Percentiles rank a stretch among this genome's conserved stretches.
Evolutionary conservation across 2,888 invertebrate species (phyloP).

Genomic region (Himalopsyche tibetana): DNA sequence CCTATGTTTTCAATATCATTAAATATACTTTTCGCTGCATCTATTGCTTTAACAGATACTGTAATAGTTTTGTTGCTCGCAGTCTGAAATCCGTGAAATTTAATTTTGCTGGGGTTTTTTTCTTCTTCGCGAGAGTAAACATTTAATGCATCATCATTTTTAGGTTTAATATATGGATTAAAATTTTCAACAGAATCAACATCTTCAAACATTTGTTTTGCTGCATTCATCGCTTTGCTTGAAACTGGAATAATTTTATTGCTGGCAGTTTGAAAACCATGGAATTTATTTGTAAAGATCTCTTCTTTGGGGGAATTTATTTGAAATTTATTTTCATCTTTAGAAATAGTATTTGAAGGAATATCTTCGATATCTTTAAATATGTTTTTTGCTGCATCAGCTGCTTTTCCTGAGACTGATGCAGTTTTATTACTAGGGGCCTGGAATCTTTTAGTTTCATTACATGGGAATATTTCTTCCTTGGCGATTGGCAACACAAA

Average conservation of each 20-base stretch:
- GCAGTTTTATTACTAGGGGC: constrained; percentile 68
- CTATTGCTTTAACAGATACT: constrained; percentile 39
- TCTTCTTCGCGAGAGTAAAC: not conserved
- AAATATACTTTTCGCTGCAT: constrained; percentile 9
- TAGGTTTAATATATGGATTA: not conserved
- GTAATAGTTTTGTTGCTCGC: constrained; percentile 52
- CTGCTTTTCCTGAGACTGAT: constrained; percentile 65
- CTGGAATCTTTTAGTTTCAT: constrained; percentile 61
- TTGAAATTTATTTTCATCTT: constrained; percentile 49
- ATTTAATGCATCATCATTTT: not conserved
- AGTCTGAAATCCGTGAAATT: constrained; percentile 44
- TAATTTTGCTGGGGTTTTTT: not conserved
- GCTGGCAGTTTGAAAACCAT: constrained; percentile 69
- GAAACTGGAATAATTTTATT: constrained; percentile 67
- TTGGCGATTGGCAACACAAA: not conserved
- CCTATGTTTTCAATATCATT: not conserved
- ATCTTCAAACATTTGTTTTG: constrained; percentile 44
- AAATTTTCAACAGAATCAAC: not conserved
- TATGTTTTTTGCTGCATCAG: constrained; percentile 67
- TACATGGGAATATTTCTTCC: not conserved
- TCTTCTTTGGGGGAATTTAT: constrained; percentile 51
- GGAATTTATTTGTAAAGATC: constrained; percentile 64
- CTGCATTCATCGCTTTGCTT: constrained; percentile 49
- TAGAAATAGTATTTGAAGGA: not conserved
- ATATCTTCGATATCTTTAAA: constrained; percentile 66